Base-by-base conservation (phyloP, 2,888 invertebrate species). In the Andricus quercusramuli region DNA sequence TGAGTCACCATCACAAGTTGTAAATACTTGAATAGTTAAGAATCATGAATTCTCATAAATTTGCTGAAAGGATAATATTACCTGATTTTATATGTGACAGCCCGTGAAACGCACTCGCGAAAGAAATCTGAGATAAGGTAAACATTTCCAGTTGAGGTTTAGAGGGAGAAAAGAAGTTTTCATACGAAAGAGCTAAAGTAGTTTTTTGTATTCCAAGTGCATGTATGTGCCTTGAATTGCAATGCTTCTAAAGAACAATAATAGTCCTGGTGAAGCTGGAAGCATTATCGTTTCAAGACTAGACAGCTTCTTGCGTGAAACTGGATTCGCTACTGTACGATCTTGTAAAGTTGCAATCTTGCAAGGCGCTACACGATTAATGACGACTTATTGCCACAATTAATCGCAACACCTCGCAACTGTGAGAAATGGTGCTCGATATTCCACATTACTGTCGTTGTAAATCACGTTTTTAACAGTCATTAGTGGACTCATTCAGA, bases 351-450 rank as follows among this genome's bases (percentile, higher is more conserved):
- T 32, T 13, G 70, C 70, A 20, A 74, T 74, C 51, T 51, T 15
- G 32, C 32, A 74, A 74, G 20, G 29, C 51, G 29, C 56, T 51
- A 74, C 77, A 56, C 78, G 29, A 70, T 80, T 64, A 79, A 78
- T 80, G 70, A 44, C 80, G 77, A 80, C 82, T 82, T 83, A 83
- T 85, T 83, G 82, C 80, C 80, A 82, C 82, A 83, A 85, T 85
- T 82, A 85, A 85, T 83, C 78, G 70, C 78, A 78, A 77, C 78
- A 66, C 78, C 78, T 59, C 66, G 70, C 47, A 79, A 41, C 70
- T 65, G 66, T n/a, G 68, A 62, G 62, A 68, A 82, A 84, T 80
- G 80, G 77, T 80, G 80, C 79, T 82, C 83, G 83, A 80, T 84
- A 68, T 78, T 56, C 79, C 20, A 37, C 76, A 64, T 82, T 81